Percentiles rank a stretch among this genome's conserved stretches.
Evolutionary conservation across 2,888 invertebrate genomes (phyloP).

Genomic region (Tanypteryx hageni): DNA sequence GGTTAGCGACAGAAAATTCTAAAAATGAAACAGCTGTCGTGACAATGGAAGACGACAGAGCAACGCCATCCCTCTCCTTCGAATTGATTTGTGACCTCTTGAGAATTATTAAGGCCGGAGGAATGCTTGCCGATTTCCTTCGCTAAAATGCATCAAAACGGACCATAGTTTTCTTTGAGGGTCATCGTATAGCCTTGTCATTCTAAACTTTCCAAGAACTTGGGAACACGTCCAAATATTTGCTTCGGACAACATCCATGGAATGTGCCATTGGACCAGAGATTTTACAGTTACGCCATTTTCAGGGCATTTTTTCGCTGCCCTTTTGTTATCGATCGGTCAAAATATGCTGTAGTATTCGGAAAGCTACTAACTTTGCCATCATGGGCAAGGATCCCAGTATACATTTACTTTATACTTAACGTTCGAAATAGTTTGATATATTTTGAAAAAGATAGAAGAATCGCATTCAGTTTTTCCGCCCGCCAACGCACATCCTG

Average conservation of each 20-base stretch:
- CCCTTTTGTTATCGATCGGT: neutral
- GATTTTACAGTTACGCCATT: neutral
- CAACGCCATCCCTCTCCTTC: neutral
- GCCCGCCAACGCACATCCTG: too few relatives aligned
- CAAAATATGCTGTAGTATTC: neutral
- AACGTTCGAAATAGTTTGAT: too few relatives aligned
- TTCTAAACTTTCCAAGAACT: neutral
- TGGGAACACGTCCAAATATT: conserved; percentile 16
- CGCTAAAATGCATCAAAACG: conserved; percentile 28
- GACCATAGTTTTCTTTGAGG: conserved; percentile 5
- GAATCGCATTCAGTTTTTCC: too few relatives aligned
- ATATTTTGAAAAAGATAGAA: too few relatives aligned
- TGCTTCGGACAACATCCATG: neutral
- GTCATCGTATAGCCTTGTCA: neutral
- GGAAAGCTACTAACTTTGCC: neutral
- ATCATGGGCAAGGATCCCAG: neutral
- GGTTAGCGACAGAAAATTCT: too few relatives aligned
- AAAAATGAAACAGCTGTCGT: neutral
- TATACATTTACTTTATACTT: neutral
- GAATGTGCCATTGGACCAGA: neutral
- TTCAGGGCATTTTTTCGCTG: neutral
- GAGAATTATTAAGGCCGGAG: neutral
- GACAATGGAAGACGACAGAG: neutral
- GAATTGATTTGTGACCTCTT: neutral
- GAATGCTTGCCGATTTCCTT: neutral